Conservation (phyloP, 2,113 vertebrate genomes). For the Caloenas nicobarica region DNA sequence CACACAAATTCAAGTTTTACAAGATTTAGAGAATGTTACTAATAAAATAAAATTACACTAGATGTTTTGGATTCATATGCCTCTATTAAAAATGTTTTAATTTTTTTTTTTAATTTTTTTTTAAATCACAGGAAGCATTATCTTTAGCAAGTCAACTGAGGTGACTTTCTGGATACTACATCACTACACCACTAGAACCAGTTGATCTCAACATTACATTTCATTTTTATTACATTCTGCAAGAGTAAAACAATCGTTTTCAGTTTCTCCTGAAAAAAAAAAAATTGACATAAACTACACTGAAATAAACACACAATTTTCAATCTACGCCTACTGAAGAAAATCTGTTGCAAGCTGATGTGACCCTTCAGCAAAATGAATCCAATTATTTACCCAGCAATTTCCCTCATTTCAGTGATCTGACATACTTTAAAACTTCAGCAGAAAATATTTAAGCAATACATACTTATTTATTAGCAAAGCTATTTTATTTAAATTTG, state of each 20-base stretch:
- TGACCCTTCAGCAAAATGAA: slow-evolving; percentile 1
- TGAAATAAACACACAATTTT: not conserved
- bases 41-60: not conserved
- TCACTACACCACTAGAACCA: not conserved
- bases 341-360: not conserved
- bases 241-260: not conserved
- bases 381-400: not conserved
- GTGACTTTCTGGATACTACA: not conserved
- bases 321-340: not conserved
- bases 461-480: not conserved
- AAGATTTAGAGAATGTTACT: not conserved
- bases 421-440: not conserved
- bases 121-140: not conserved
- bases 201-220: not conserved
- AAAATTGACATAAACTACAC: not conserved
- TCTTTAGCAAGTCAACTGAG: not conserved
- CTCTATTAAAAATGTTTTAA: not conserved
- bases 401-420: not conserved
- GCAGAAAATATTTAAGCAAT: not conserved
- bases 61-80: not conserved
- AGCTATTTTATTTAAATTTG: not conserved
- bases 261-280: not conserved
- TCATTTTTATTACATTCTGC: not conserved
- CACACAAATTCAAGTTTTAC: not conserved
- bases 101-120: not conserved